Evolutionary conservation across 2,797 vertebrate genomes (phyloP), one percentile per base, ranked within the genome.

Genomic region (Takifugu rubripes): DNA sequence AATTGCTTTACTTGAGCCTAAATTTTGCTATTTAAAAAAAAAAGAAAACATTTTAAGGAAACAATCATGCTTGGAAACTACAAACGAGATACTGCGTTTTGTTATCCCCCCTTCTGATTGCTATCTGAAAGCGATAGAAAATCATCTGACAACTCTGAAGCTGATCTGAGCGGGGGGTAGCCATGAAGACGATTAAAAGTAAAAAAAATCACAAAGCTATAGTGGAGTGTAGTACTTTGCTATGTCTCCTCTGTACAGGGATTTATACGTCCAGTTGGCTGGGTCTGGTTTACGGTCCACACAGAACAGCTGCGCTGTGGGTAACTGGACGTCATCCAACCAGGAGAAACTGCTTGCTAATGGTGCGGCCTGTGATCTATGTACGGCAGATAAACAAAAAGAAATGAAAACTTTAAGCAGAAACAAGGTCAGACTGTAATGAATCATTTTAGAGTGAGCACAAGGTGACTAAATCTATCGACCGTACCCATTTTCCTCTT

Each of bases 211-310:
- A 21, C 21, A 21, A 21, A 21, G 21, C 21, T 42, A 9, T 42
- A 11, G 14, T 42, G 14, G 44, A 8, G n/a, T 49, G 11, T 6
- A 9, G 6, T 93, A 99, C 97, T 94, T 93, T 36, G 95, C 91
- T 52, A 99, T 90, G 21, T 98, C 92, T 66, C 91, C 96, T 54
- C 93, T 93, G 83, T 98, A 99, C 16, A 98, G 81, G 9, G 95
- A 97, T 72, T 96, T 98, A 68, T 99, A 99, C 10, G 95, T 91
- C 97, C 95, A 98, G 90, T 99, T 99, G 54, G 94, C 92, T 17
- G 85, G 79, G 66, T 99, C 97, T 0, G 94, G 84, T 65, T 94
- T 97, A 70, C 83, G 90, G 82, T 98, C 96, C 59, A 93, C 87
- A 29, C 91, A 92, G 89, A 96, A 99, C 1, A 73, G 81, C 52